Conservation (phyloP, 2,797 vertebrate genomes). For the Gymnoscopelus braueri region DNA sequence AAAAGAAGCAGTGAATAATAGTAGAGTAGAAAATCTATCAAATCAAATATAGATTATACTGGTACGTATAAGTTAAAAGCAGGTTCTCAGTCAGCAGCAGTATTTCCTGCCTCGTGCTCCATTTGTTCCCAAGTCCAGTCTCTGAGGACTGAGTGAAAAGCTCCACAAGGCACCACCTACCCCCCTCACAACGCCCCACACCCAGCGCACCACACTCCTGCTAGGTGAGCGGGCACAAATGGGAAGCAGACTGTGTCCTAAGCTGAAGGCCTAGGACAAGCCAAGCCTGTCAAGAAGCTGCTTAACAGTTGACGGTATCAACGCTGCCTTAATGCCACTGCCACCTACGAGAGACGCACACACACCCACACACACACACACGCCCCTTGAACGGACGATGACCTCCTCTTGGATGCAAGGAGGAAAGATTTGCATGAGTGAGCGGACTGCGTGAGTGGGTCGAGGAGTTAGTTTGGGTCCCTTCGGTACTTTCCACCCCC, state of each 20-base stretch:
- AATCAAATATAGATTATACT: too few relatives aligned
- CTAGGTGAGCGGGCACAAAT: constrained; percentile 36
- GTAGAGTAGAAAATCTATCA: too few relatives aligned
- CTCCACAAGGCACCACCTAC: neutral
- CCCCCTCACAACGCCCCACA: neutral
- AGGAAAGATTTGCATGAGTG: constrained; percentile 45
- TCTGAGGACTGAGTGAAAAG: neutral
- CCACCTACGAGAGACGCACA: constrained; percentile 48
- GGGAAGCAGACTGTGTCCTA: constrained; percentile 14
- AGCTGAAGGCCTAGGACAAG: neutral
- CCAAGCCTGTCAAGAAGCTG: constrained; percentile 37
- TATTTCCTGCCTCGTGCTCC: constrained; percentile 43
- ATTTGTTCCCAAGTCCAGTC: neutral
- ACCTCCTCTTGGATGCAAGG: constrained; percentile 44
- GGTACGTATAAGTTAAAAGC: too few relatives aligned
- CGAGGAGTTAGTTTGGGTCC: constrained; percentile 35
- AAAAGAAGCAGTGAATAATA: neutral
- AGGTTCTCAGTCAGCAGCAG: constrained; percentile 54
- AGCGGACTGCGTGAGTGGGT: constrained; percentile 28
- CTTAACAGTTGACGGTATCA: constrained; percentile 11
- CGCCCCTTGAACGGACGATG: constrained; percentile 14
- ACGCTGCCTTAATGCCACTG: constrained; percentile 49
- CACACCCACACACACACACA: constrained; percentile 25
- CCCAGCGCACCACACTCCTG: constrained; percentile 21
- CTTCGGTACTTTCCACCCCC: constrained; percentile 41